Evolutionary conservation across 1,140 invertebrate species (phyloP).

Genomic region (Philotrypesis tridentata): DNA sequence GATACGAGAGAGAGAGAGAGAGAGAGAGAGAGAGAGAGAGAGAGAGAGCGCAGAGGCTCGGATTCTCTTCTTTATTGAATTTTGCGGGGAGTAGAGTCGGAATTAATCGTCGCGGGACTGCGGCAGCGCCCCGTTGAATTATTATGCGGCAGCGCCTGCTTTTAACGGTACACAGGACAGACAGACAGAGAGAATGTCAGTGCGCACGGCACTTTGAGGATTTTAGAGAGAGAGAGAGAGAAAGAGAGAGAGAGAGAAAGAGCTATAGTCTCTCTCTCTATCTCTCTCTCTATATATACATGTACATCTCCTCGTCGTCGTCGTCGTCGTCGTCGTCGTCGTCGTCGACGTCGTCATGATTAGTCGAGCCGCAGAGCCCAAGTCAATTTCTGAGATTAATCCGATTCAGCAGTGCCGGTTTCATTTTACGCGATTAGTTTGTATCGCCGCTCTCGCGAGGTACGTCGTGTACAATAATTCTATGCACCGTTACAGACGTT

Average conservation of each 20-base stretch:
- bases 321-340: background rate
- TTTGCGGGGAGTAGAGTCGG: background rate
- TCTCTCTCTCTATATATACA: too few species aligned
- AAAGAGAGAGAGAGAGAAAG: too few species aligned
- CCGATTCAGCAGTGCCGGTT: background rate
- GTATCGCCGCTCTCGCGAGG: too few species aligned
- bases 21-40: too few species aligned
- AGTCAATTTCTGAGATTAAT: conserved; percentile 4
- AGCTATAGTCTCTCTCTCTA: too few species aligned
- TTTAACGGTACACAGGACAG: background rate
- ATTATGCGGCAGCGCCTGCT: background rate
- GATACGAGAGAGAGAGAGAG: too few species aligned
- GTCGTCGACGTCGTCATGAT: background rate
- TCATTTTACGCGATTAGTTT: background rate
- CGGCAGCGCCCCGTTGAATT: background rate
- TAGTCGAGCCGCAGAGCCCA: background rate
- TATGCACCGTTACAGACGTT: too few species aligned
- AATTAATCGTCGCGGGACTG: background rate
- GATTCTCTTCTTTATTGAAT: background rate
- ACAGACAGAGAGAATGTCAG: too few species aligned
- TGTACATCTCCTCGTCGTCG: too few species aligned
- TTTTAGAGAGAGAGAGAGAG: background rate
- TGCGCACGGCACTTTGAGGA: too few species aligned
- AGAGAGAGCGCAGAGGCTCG: too few species aligned
- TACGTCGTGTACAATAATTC: too few species aligned